Conservation (phyloP, 2,888 invertebrate species). For the Aquatica leii region DNA sequence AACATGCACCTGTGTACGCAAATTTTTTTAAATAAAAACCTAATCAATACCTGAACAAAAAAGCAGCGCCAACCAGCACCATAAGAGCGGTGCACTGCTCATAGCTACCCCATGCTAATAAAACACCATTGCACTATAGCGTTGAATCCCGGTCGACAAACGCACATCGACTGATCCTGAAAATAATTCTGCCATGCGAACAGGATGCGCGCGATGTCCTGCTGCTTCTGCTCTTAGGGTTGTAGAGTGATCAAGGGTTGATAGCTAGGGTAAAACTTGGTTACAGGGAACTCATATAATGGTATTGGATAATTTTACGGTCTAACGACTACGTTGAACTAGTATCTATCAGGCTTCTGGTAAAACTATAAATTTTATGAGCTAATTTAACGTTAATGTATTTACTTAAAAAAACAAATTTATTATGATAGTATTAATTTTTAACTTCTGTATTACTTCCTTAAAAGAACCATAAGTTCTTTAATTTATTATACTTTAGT, state of each 20-base stretch:
- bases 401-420: too few species aligned
- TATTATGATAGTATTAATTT: too few species aligned
- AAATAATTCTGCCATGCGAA: slow-evolving; percentile 51
- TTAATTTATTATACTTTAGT: too few species aligned
- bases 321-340: slow-evolving; percentile 31
- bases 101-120: slow-evolving; percentile 53
- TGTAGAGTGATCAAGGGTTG: slow-evolving; percentile 50
- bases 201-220: slow-evolving; percentile 51
- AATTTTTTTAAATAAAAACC: too few species aligned
- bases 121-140: slow-evolving; percentile 47
- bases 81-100: slow-evolving; percentile 50
- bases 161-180: slow-evolving; percentile 53
- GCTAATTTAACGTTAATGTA: slow-evolving; percentile 11
- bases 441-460: too few species aligned
- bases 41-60: slow-evolving; percentile 46
- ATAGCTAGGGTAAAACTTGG: slow-evolving; percentile 35
- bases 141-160: slow-evolving; percentile 47
- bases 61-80: slow-evolving; percentile 53
- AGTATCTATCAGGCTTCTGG: slow-evolving; percentile 22
- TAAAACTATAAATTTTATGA: slow-evolving; percentile 24
- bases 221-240: slow-evolving; percentile 43
- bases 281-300: slow-evolving; percentile 36
- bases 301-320: slow-evolving; percentile 36
- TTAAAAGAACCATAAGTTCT: too few species aligned
- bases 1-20: too few species aligned